These are phyloP conservation scores for Anodontia alba DNA, from an alignment of 2,888 invertebrate species.

Conservation along the genomic window DNA sequence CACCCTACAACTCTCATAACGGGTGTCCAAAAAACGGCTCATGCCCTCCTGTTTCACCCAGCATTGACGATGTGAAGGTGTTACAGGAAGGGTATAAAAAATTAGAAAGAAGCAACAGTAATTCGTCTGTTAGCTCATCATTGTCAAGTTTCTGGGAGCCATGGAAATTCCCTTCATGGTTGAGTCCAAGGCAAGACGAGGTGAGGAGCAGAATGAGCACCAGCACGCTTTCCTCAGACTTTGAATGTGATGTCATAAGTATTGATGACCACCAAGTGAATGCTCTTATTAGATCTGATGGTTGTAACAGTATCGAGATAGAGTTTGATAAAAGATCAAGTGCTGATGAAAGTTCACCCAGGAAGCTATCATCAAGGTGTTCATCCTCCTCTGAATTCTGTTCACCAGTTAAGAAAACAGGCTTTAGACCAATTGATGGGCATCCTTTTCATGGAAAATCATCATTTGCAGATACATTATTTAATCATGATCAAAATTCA, in stretches of 20 bases:
- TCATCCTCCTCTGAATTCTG: conserved; percentile 12
- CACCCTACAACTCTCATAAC: conserved; percentile 63
- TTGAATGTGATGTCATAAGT: conserved; percentile 74
- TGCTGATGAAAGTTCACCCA: conserved; percentile 47
- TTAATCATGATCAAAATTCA: background rate
- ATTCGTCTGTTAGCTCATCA: conserved; percentile 17
- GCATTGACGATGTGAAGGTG: conserved; percentile 70
- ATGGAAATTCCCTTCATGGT: conserved; percentile 45
- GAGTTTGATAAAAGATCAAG: conserved; percentile 67
- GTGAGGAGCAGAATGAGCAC: conserved; percentile 58
- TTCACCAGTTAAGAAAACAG: conserved; percentile 4
- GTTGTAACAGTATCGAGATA: conserved; percentile 75
- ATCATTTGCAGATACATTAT: background rate
- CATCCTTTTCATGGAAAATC: background rate
- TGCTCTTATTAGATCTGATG: conserved; percentile 75
- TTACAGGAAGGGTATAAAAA: conserved; percentile 72
- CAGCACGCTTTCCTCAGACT: conserved; percentile 65
- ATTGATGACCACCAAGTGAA: conserved; percentile 77
- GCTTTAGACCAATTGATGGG: conserved; percentile 12
- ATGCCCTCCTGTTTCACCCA: conserved; percentile 75
- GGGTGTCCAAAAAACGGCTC: conserved; percentile 76
- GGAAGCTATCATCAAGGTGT: conserved; percentile 37
- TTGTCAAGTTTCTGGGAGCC: conserved; percentile 46
- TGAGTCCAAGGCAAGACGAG: conserved; percentile 53
- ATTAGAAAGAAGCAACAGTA: conserved; percentile 27